Base-by-base conservation (phyloP, 1,140 invertebrate genomes). In the Euwallacea similis region DNA sequence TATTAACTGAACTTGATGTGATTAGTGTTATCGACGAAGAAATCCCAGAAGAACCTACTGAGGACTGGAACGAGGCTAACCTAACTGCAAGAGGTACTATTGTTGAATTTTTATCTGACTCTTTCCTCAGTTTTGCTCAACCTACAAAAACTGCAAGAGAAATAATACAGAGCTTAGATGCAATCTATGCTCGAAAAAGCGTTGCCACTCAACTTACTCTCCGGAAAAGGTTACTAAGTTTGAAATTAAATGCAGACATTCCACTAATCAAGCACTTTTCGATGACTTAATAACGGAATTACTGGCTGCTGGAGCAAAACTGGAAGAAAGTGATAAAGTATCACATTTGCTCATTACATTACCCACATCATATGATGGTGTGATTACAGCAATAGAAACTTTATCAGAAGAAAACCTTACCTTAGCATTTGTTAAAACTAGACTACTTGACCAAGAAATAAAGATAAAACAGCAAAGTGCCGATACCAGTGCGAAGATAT, bases 311-410 rank as follows among this genome's bases (percentile, higher is more conserved):
- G 21, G 21, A 33, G 21, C 21, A 33, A 33, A 33, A 33, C 4
- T 33, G 21, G 21, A 33, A 33, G 21, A 33, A 33, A 33, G 21
- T 33, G 21, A 33, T 33, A 33, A 33, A 33, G 21, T 82, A 0
- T 76, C 76, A 8, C 79, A 82, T 74, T 74, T 83, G 59, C 73
- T 83, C 15, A 56, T 81, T 0, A 81, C 78, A 42, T 69, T 84
- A 53, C 79, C 82, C 7, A 47, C 74, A 55, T 68, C 46, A 33
- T 82, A 80, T 70, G 79, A 82, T 71, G 76, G 74, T 16, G 73
- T 82, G n/a, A 74, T 81, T 9, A 82, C 81, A 33, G 80, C 81
- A 7, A 77, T 85, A 7, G 80, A 83, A 74, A 83, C 82, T 3
- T 63, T 82, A 33, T 16, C 42, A 9, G 66, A 69, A 33, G 69